Evolutionary conservation across 2,888 invertebrate species (phyloP), one percentile per base, ranked within the genome.

Genomic region (Noctua janthe): DNA sequence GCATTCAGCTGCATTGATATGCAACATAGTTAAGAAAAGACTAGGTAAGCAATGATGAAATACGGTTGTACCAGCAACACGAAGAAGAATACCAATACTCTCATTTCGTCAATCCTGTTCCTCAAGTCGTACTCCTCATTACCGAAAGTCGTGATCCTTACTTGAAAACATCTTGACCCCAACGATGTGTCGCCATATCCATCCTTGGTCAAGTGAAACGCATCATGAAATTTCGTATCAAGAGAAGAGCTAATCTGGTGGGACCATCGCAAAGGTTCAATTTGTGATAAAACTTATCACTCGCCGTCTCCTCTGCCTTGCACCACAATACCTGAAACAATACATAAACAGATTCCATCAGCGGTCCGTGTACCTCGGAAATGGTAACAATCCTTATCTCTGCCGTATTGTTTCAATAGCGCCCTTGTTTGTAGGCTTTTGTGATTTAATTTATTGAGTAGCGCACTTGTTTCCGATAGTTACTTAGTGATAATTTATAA

Each of bases 321-420:
- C 47, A 17, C 73, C 47, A 35, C 13, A 62, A 15, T 13, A 35
- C 23, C 47, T 62, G 62, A 74, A 62, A 74, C 47, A 74, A 64
- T 73, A 29, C 23, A 74, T 62, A 74, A 74, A 62, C 23, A 74
- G 47, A 47, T 73, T 7, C 43, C 20, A 59, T 59, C 59, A 47
- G 13, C 7, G 10, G 47, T 35, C 15, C 62, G 15, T 62, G 47
- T 49, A 15, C 23, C 47, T 1, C 29, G 47, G 23, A 62, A 74
- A 62, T 47, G 47, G 23, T 47, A 73, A 23, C 29, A 15, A 73
- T 5, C 43, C 47, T 15, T n/a, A 47, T 74, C 20, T 73, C 59
- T 47, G 47, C 4, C 8, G 13, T 20, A 23, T 35, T 23, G 59
- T 62, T 23, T 35, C 29, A 29, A 62, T 62, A 72, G 1, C 17